These are phyloP conservation scores for Amiota communis DNA, from an alignment of 2,888 invertebrate genomes.

Conservation along the genomic window DNA sequence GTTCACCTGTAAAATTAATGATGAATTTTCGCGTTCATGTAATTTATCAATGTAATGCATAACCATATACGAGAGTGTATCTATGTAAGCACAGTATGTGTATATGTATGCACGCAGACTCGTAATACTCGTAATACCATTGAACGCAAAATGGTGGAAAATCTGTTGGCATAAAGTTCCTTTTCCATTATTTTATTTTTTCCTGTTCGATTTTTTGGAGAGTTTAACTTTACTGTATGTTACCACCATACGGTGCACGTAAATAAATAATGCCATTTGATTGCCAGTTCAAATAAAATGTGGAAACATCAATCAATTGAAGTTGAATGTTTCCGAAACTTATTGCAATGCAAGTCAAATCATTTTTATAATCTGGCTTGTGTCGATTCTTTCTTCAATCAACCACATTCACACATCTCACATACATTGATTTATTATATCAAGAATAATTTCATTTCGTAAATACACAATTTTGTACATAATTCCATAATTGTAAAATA, in stretches of 20 bases:
- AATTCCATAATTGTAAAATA: too few relatives aligned
- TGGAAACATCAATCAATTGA: conserved; percentile 24
- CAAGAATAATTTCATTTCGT: too few relatives aligned
- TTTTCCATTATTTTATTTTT: not conserved
- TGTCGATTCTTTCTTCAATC: too few relatives aligned
- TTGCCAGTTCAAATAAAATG: conserved; percentile 21
- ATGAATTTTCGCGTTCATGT: conserved; percentile 25
- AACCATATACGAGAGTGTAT: not conserved
- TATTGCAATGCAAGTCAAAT: too few relatives aligned
- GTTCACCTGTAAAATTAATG: conserved; percentile 30
- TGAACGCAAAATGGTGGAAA: conserved; percentile 20
- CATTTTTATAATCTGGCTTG: too few relatives aligned
- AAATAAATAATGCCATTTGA: not conserved
- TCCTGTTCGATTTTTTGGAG: too few relatives aligned
- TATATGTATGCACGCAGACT: not conserved
- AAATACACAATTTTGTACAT: too few relatives aligned
- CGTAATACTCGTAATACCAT: not conserved
- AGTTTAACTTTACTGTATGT: too few relatives aligned
- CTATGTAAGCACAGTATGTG: not conserved
- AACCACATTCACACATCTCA: too few relatives aligned
- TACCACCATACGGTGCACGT: too few relatives aligned
- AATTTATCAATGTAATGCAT: conserved; percentile 25
- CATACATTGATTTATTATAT: too few relatives aligned
- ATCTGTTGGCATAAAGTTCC: conserved; percentile 18
- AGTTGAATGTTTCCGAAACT: conserved; percentile 14